Percentiles rank a stretch among this genome's conserved stretches.
Evolutionary conservation across 2,888 invertebrate genomes (phyloP).

Genomic region (Pristionchus exspectatus): DNA sequence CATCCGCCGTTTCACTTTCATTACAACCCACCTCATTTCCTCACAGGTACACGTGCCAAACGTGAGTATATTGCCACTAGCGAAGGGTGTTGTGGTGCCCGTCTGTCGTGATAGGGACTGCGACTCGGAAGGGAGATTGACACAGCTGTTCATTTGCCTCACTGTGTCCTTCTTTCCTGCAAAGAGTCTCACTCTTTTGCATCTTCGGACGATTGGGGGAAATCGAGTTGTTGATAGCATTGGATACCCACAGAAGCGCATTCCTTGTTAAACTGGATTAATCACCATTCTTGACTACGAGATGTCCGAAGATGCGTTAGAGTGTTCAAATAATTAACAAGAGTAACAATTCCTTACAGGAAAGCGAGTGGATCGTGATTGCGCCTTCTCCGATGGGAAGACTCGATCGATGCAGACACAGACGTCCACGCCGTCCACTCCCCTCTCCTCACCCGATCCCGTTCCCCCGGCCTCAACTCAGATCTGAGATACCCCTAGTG

Average conservation of each 20-base stretch:
- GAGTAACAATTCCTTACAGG: neutral
- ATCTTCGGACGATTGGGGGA: no score
- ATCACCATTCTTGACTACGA: no score
- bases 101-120: neutral
- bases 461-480: conserved; percentile 20
- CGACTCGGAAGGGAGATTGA: no score
- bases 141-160: neutral
- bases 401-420: conserved; percentile 68
- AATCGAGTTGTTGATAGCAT: no score
- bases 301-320: no score
- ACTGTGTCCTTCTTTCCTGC: neutral
- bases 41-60: neutral
- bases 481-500: neutral
- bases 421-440: conserved; percentile 64
- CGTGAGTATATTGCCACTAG: neutral
- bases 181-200: no score
- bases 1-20: neutral
- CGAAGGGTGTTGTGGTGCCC: neutral
- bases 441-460: conserved; percentile 53
- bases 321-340: no score
- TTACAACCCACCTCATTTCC: neutral
- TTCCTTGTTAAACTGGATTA: no score
- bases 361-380: conserved; percentile 56
- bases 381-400: conserved; percentile 57
- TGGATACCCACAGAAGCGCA: no score